These are phyloP conservation scores for Dynastes maya DNA, from an alignment of 2,888 invertebrate genomes.

Conservation along the genomic window DNA sequence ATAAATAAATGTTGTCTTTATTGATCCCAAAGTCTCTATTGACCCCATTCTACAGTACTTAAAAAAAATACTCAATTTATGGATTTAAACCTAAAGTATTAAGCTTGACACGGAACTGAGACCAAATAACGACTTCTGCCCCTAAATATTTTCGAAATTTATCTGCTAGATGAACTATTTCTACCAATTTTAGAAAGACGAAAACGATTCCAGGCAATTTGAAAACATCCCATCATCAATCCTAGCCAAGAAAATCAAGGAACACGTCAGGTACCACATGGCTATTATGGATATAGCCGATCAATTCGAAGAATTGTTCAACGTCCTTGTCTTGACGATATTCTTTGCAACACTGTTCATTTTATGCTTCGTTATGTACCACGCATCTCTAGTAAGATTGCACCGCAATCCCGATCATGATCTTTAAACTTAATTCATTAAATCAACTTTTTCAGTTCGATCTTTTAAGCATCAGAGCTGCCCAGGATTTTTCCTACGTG, in stretches of 20 bases:
- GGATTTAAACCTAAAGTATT: too few relatives aligned
- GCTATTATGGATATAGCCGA: conserved; percentile 45
- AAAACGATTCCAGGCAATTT: neutral
- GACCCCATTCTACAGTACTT: too few relatives aligned
- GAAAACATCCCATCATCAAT: conserved; percentile 5
- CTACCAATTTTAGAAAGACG: neutral
- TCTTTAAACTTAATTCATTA: neutral
- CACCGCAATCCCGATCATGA: too few relatives aligned
- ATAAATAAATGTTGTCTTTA: too few relatives aligned
- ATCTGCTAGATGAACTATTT: too few relatives aligned
- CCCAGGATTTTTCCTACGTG: conserved; percentile 51
- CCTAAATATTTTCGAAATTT: too few relatives aligned
- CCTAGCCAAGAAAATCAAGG: conserved; percentile 40
- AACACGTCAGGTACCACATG: conserved; percentile 43
- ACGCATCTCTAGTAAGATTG: conserved; percentile 48
- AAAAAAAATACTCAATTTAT: too few relatives aligned
- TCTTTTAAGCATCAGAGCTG: conserved; percentile 43
- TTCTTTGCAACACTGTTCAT: conserved; percentile 49
- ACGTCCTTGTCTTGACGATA: conserved; percentile 42
- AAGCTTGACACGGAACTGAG: too few relatives aligned
- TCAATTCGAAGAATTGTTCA: conserved; percentile 48
- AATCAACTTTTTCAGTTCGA: conserved; percentile 40
- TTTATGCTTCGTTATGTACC: conserved; percentile 51
- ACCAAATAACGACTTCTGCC: too few relatives aligned
- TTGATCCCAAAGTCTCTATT: too few relatives aligned